Evolutionary conservation across 2,113 vertebrate species (phyloP).

Genomic region (Talpa occidentalis): DNA sequence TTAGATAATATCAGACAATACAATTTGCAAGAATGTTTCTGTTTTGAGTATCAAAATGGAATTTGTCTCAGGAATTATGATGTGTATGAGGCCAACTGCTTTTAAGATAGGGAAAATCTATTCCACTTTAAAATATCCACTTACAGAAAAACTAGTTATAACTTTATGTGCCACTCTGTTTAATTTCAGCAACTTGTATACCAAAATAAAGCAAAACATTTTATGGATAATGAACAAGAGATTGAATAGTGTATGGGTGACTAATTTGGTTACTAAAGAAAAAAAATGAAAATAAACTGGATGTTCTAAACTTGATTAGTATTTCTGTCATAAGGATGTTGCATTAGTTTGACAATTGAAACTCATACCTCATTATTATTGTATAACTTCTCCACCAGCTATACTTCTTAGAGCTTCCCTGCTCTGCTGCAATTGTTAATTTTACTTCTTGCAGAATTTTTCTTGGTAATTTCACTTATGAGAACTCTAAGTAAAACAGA

Average conservation of each 20-base stretch:
- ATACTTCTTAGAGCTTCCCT: slow-evolving; percentile 30
- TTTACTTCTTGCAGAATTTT: slow-evolving; percentile 31
- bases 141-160: slow-evolving; percentile 55
- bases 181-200: slow-evolving; percentile 69
- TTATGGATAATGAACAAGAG: slow-evolving; percentile 68
- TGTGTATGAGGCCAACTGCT: neutral
- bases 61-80: slow-evolving; percentile 14
- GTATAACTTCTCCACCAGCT: neutral
- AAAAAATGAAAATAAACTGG: slow-evolving; percentile 63
- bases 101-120: neutral
- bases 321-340: slow-evolving; percentile 71
- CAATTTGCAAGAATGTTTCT: slow-evolving; percentile 17
- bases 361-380: slow-evolving; percentile 59
- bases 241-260: slow-evolving; percentile 78
- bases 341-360: slow-evolving; percentile 29
- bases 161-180: neutral
- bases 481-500: neutral
- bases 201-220: slow-evolving; percentile 65
- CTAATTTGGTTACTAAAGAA: slow-evolving; percentile 80
- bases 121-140: slow-evolving; percentile 34
- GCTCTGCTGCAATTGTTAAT: slow-evolving; percentile 9
- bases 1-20: neutral
- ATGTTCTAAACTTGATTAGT: slow-evolving; percentile 74
- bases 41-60: slow-evolving; percentile 53
- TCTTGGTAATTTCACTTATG: neutral